Evolutionary conservation across 2,113 vertebrate genomes (phyloP), one percentile per base, ranked within the genome.

Genomic region (Lathamus discolor): DNA sequence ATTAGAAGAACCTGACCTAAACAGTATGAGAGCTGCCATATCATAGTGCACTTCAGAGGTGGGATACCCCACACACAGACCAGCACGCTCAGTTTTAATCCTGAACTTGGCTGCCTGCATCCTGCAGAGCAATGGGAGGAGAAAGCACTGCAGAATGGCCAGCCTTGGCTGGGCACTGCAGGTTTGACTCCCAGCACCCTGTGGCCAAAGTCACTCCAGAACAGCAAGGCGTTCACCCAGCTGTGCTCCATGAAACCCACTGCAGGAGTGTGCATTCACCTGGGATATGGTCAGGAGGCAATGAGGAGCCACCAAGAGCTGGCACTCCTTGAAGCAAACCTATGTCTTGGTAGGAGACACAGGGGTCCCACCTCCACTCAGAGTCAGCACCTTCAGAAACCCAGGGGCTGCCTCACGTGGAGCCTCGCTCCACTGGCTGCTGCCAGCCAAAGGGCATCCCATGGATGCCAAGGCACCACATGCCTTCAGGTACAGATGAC

Each of bases 1-100:
- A 62, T 28, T 31, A 63, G 39, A 80, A 84, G 82, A 66, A 13
- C 31, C 59, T 68, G 44, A 22, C 49, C 51, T 31, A 31, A 35
- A 10, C 1, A 1, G 11, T 46, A 11, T 1, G 7, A 48, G 29
- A 0, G 1, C 44, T 49, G 48, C 44, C 33, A 11, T 9, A 33
- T 48, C 3, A 1, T 18, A 61, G 39, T 20, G n/a, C 59, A 6
- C 39, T 68, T 79, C 1, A 2, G n/a, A 49, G 35, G 7, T 52
- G 64, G 11, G 51, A 61, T 55, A 17, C 11, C 18, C 20, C 24
- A 14, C 7, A 3, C 15, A 1, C 16, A 43, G 13, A 69, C 5
- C 57, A 68, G 39, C 6, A 31, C 61, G 41, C 37, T 52, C 43
- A 20, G 18, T 6, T 90, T 77, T 74, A 33, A 31, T 82, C 37